A percentile compares a stretch with the other conserved stretches of the same genome.
These are phyloP conservation scores for Corapipo altera DNA, from an alignment of 2,113 vertebrate species.

Conservation along the genomic window DNA sequence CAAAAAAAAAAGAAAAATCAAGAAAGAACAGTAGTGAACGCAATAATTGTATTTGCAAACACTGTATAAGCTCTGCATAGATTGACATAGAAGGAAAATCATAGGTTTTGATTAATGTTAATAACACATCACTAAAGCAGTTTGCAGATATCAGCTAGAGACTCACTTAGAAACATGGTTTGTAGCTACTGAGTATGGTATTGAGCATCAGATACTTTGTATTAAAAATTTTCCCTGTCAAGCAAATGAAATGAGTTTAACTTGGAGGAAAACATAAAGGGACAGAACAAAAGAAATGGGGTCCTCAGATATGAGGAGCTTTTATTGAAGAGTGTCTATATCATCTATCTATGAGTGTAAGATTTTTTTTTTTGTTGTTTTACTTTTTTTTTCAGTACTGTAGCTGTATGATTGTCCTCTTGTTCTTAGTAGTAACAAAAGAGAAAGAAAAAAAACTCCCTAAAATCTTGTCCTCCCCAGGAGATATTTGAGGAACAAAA, in stretches of 20 bases:
- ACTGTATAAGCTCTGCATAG: neutral
- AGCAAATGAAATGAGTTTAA: constrained; percentile 34
- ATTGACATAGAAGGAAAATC: constrained; percentile 5
- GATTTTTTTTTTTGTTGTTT: neutral
- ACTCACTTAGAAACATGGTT: constrained; percentile 38
- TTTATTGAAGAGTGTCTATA: neutral
- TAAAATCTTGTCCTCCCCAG: neutral
- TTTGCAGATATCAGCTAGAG: constrained; percentile 24
- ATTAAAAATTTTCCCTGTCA: constrained; percentile 43
- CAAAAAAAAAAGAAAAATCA: neutral
- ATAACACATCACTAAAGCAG: neutral
- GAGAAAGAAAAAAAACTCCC: neutral
- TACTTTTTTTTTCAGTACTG: neutral
- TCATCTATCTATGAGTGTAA: neutral
- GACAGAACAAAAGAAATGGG: constrained; percentile 30
- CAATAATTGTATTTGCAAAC: constrained; percentile 18
- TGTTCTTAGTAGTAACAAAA: neutral
- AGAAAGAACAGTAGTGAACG: neutral
- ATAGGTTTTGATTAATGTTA: constrained; percentile 49
- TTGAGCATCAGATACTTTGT: constrained; percentile 12
- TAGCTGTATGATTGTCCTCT: neutral
- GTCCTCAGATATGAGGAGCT: neutral
- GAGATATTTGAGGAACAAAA: neutral
- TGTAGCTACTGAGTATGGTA: constrained; percentile 24
- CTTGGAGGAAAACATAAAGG: constrained; percentile 26